Percentiles rank a stretch among this genome's conserved stretches.
Evolutionary conservation across 2,797 vertebrate genomes (phyloP).

Genomic region (Cygnus olor): DNA sequence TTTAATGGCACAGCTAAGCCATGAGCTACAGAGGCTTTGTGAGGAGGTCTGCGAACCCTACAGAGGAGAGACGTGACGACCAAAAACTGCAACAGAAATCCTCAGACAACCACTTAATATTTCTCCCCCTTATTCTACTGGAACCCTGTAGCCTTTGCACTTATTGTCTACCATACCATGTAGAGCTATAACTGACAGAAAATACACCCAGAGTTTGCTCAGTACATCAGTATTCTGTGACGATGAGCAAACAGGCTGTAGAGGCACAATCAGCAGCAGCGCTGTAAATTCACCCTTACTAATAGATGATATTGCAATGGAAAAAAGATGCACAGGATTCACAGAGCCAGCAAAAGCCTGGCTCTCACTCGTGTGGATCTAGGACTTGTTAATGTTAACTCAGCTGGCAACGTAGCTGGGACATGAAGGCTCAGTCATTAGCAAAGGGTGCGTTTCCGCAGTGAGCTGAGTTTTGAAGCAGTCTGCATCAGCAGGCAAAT

Average conservation of each 20-base stretch:
- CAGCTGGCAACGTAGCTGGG: background rate
- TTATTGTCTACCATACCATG: background rate
- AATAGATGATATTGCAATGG: rapidly evolving
- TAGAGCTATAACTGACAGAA: background rate
- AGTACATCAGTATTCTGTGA: background rate
- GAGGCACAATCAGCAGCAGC: background rate
- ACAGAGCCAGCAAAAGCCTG: background rate
- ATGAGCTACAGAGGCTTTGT: background rate
- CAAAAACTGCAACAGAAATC: background rate
- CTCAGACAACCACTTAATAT: background rate
- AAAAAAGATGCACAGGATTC: background rate
- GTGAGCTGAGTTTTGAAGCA: background rate
- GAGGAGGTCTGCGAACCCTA: background rate
- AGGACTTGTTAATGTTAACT: background rate
- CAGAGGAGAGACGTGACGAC: background rate
- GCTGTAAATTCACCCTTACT: background rate
- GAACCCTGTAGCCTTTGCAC: background rate
- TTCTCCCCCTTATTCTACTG: background rate
- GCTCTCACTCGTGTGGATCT: background rate
- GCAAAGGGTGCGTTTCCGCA: background rate
- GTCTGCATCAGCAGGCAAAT: background rate
- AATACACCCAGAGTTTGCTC: background rate
- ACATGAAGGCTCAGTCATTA: rapidly evolving
- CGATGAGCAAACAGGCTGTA: background rate
- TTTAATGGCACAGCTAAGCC: background rate